Conservation (phyloP, 37 sponge, comb jelly and placozoan species). For the Aphrocallistes beatrix region DNA sequence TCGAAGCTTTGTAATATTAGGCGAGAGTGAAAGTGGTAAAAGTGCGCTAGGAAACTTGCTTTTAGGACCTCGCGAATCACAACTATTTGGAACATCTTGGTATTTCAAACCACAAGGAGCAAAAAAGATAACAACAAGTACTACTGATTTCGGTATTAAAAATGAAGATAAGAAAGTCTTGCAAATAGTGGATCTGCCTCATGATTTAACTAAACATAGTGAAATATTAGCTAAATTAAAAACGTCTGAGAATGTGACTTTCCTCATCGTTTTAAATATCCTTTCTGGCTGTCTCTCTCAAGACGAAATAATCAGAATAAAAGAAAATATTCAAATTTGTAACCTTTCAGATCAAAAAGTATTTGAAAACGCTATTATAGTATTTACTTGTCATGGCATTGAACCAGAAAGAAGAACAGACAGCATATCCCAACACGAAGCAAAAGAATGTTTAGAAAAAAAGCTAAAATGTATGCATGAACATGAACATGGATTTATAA, state of each 20-base stretch:
- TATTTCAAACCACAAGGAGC: neutral
- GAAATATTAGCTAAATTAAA: no score
- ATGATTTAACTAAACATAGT: neutral
- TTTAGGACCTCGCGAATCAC: neutral
- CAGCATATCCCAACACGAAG: neutral
- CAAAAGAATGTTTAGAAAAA: neutral
- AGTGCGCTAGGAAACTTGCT: neutral
- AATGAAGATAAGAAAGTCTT: neutral
- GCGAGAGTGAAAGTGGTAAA: neutral
- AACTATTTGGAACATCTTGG: neutral
- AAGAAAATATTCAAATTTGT: neutral
- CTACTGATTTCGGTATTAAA: neutral
- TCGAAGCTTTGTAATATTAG: neutral
- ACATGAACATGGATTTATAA: no score
- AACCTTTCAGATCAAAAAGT: no score
- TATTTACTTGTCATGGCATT: neutral
- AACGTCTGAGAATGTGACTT: neutral
- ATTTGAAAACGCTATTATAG: no score
- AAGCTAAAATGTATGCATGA: neutral
- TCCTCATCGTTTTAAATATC: neutral
- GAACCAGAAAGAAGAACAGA: neutral
- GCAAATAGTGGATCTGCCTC: neutral
- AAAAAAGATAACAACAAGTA: neutral
- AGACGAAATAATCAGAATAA: neutral
- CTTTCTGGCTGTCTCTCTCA: neutral